A percentile compares a stretch with the other conserved stretches of the same genome.
These are phyloP conservation scores for Cariama cristata DNA, from an alignment of 2,113 vertebrate species.

Conservation along the genomic window DNA sequence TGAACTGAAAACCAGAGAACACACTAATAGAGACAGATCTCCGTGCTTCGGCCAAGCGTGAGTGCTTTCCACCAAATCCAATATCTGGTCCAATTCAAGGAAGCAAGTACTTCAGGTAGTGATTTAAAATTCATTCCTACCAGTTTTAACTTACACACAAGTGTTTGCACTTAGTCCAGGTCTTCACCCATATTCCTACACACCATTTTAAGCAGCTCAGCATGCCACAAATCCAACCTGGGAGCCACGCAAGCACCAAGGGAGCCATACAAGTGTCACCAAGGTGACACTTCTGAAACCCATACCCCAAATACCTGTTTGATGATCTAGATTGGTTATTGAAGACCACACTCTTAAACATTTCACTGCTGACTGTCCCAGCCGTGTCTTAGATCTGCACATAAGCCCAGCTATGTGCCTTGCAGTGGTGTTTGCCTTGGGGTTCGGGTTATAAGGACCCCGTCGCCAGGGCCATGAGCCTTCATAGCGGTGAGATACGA, in stretches of 20 bases:
- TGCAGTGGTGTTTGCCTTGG: too few relatives aligned
- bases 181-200: fast-evolving
- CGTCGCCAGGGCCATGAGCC: background rate
- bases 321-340: fast-evolving
- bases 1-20: conserved; percentile 5
- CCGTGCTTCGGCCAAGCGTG: background rate
- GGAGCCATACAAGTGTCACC: background rate
- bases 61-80: background rate
- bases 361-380: too few relatives aligned
- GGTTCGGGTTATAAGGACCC: background rate
- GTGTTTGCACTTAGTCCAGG: fast-evolving
- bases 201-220: fast-evolving
- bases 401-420: fast-evolving
- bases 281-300: background rate
- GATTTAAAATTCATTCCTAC: background rate
- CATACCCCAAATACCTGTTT: background rate
- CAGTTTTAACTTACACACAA: fast-evolving
- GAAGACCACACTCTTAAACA: fast-evolving
- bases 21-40: conserved; percentile 55
- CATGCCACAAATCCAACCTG: fast-evolving
- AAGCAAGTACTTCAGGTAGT: background rate
- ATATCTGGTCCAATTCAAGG: background rate
- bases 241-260: background rate
- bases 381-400: background rate
- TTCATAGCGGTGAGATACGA: fast-evolving